Evolutionary conservation across 2,888 invertebrate species (phyloP).

Genomic region (Seira sanloemensis): DNA sequence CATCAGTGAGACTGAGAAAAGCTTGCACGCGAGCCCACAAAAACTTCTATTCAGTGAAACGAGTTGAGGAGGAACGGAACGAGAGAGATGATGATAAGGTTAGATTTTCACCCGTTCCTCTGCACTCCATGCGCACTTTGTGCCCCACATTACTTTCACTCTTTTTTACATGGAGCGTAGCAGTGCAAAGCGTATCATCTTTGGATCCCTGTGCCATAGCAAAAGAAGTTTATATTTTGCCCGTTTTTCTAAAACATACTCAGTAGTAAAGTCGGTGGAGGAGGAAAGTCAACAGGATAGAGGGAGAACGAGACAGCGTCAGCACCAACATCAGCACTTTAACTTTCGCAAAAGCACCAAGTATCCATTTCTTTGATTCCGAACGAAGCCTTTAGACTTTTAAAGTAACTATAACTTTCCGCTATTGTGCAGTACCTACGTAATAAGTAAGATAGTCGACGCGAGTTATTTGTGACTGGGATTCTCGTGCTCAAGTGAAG

Average conservation of each 20-base stretch:
- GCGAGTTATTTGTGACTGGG: too few relatives aligned
- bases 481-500: too few relatives aligned
- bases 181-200: slow-evolving; percentile 30
- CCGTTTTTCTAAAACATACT: background rate
- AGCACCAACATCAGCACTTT: slow-evolving; percentile 22
- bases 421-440: too few relatives aligned
- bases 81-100: slow-evolving; percentile 68
- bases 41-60: slow-evolving; percentile 19
- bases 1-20: slow-evolving; percentile 30
- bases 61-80: slow-evolving; percentile 61
- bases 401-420: too few relatives aligned
- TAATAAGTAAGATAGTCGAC: too few relatives aligned
- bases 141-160: slow-evolving; percentile 68
- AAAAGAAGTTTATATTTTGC: slow-evolving; percentile 1
- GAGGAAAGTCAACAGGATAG: slow-evolving; percentile 19
- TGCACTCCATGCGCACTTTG: slow-evolving; percentile 71
- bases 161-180: slow-evolving; percentile 48
- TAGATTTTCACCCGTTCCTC: slow-evolving; percentile 65
- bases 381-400: too few relatives aligned
- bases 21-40: slow-evolving; percentile 43
- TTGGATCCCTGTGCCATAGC: background rate
- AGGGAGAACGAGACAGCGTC: slow-evolving; percentile 25
- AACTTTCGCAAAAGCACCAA: too few relatives aligned
- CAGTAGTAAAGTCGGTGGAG: background rate
- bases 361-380: too few relatives aligned